Base-by-base conservation (phyloP, 2,797 vertebrate genomes). In the Lates japonicus region DNA sequence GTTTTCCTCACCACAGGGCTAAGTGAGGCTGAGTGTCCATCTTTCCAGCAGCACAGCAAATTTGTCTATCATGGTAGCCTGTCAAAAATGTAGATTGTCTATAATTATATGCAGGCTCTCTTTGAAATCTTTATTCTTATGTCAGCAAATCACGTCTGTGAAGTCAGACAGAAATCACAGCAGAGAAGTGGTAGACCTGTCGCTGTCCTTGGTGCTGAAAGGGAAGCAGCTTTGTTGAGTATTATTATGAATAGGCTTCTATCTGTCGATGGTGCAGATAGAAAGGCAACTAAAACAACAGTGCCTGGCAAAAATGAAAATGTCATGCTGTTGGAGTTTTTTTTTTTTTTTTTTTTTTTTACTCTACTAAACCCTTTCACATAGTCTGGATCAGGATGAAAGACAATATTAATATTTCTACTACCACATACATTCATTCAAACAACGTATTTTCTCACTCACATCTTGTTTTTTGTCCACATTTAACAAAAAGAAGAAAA, bases 201-300 rank as follows among this genome's bases (percentile, higher is more conserved):
- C 17, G 6, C 59, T 70, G 76, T 90, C 65, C 52, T 0, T 69
- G 75, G 67, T 65, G 61, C 81, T 82, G 76, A 57, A 54, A 44
- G 12, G 9, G 7, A 72, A 49, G 42, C 76, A 31, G 54, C 44
- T 4, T 25, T 41, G n/a, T 33, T 2, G 17, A 39, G 16, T 11
- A 4, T 59, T 25, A 5, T 8, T 3, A 25, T 19, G 20, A 25
- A 22, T 1, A 8, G 20, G 2, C 10, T 12, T 8, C 33, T 29
- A 33, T 29, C 62, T 59, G 63, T 66, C 73, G 11, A 0, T 51
- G 55, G 44, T 75, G 17, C 55, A 60, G 44, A 51, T 52, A 52
- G 46, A 20, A 20, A 7, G 46, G 3, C 11, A 14, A 3, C 2
- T 13, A 42, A 42, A 42, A 13, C 41, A 42, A 14, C 2, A 29